Evolutionary conservation across 2,113 vertebrate species (phyloP).

Genomic region (Arenaria interpres): DNA sequence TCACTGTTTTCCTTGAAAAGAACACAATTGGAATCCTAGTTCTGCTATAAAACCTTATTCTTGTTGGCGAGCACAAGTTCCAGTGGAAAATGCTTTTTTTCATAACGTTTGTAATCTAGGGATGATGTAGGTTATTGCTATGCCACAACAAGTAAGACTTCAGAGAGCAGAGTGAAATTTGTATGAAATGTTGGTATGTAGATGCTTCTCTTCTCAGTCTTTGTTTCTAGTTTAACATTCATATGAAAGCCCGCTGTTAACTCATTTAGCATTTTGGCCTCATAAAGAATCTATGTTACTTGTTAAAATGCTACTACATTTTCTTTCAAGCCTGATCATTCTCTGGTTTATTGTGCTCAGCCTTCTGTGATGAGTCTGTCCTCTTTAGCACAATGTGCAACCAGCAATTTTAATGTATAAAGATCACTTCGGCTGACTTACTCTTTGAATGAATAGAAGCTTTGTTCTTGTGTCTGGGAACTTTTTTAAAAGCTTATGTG

Average conservation of each 20-base stretch:
- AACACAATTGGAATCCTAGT: not conserved
- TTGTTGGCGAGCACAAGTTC: not conserved
- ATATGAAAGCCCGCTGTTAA: not conserved
- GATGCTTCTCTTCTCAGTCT: not conserved
- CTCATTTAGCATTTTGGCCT: constrained; percentile 13
- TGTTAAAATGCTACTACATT: constrained; percentile 3
- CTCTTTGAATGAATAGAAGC: constrained; percentile 44
- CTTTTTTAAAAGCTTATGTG: constrained; percentile 24
- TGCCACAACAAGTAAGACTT: not conserved
- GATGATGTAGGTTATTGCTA: not conserved
- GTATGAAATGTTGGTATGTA: not conserved
- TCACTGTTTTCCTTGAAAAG: not conserved
- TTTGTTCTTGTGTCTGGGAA: constrained; percentile 43
- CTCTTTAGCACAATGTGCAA: not conserved
- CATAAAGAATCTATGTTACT: not conserved
- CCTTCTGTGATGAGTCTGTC: not conserved
- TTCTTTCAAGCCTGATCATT: not conserved
- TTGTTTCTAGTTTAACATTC: not conserved
- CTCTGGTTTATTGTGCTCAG: not conserved
- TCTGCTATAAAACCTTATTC: not conserved
- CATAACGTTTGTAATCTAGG: not conserved
- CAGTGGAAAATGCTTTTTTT: not conserved
- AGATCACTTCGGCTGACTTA: constrained; percentile 44
- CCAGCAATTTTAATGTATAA: constrained; percentile 19
- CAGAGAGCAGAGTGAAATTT: not conserved